A percentile compares a stretch with the other conserved stretches of the same genome.
Conservation (phyloP, 2,113 vertebrate species). For the Tretioscincus oriximinensis region DNA sequence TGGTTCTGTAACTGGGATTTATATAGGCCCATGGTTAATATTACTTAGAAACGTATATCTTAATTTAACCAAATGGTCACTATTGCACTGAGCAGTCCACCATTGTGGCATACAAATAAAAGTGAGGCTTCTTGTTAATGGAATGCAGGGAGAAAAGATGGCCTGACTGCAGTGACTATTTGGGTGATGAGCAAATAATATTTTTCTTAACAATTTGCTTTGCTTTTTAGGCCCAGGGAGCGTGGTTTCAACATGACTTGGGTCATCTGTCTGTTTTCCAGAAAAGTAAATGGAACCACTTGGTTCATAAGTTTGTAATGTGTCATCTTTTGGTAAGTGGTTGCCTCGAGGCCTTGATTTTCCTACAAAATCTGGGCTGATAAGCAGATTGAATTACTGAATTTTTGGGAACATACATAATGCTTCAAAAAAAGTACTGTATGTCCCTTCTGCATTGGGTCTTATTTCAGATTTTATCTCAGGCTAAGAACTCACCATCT, state of each 20-base stretch:
- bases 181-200: neutral
- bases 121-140: neutral
- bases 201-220: neutral
- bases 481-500: no score
- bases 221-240: constrained; percentile 64
- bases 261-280: constrained; percentile 74
- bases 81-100: no score
- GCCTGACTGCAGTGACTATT: no score
- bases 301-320: constrained; percentile 69
- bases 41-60: neutral
- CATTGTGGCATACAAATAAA: neutral
- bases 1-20: neutral
- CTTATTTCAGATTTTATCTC: no score
- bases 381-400: neutral
- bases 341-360: neutral
- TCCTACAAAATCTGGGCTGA: neutral
- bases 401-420: no score
- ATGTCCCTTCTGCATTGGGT: no score
- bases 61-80: neutral
- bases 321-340: constrained; percentile 72
- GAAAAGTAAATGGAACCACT: constrained; percentile 71
- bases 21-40: neutral
- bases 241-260: constrained; percentile 71
- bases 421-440: no score
- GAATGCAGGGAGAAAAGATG: no score